These are phyloP conservation scores for Myopa tessellatipennis DNA, from an alignment of 2,888 invertebrate species.

Conservation along the genomic window DNA sequence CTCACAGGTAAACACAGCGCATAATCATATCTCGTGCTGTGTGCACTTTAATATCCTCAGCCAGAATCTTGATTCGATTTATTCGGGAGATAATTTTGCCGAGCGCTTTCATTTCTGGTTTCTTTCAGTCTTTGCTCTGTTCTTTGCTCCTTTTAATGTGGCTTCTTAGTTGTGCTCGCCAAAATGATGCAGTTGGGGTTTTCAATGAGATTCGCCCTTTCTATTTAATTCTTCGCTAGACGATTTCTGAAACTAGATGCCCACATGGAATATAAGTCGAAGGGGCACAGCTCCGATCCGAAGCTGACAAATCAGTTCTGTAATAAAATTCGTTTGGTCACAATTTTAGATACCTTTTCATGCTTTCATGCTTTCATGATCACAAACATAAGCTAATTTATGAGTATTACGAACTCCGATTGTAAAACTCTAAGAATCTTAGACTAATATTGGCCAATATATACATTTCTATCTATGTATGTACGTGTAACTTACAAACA, in stretches of 20 bases:
- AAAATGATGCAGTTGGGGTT: no score
- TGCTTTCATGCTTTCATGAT: no score
- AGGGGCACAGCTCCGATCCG: no score
- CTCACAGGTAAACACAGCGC: slow-evolving; percentile 1
- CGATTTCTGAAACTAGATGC: no score
- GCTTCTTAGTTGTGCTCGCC: neutral
- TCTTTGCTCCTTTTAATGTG: neutral
- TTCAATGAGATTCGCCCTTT: no score
- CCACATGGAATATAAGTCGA: no score
- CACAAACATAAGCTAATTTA: no score
- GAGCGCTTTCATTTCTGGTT: neutral
- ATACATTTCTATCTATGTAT: no score
- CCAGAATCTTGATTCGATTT: neutral
- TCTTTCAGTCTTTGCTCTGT: neutral
- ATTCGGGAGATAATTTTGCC: neutral
- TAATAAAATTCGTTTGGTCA: no score
- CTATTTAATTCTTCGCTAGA: no score
- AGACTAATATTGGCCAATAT: neutral
- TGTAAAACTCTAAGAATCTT: neutral
- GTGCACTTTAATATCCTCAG: slow-evolving; percentile 8
- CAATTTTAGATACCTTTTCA: no score
- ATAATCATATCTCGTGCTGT: slow-evolving; percentile 6
- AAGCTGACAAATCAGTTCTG: no score
- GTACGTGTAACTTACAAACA: neutral
- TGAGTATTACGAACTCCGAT: neutral